Conservation (phyloP, 2,113 vertebrate genomes). For the Rhea pennata region DNA sequence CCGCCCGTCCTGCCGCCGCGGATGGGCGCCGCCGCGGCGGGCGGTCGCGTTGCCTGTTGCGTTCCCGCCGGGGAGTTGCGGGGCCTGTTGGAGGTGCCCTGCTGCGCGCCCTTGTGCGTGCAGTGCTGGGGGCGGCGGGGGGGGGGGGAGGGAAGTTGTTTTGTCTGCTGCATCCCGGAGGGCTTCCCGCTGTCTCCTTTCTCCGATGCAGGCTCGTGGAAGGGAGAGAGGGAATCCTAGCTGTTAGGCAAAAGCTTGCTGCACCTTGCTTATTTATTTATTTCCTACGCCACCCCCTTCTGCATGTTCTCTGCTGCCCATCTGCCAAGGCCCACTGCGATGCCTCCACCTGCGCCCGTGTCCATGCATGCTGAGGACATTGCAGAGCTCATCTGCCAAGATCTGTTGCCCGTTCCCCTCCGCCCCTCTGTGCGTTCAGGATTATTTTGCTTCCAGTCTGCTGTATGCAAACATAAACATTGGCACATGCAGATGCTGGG, state of each 20-base stretch:
- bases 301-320: not conserved
- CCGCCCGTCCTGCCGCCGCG: too few species aligned
- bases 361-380: not conserved
- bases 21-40: too few species aligned
- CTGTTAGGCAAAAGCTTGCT: not conserved
- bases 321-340: not conserved
- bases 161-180: not conserved
- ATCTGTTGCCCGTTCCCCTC: not conserved
- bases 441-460: not conserved
- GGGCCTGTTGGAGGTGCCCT: not conserved
- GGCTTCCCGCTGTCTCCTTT: conserved; percentile 21
- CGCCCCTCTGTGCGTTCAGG: not conserved
- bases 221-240: not conserved
- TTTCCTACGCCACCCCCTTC: not conserved
- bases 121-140: too few species aligned
- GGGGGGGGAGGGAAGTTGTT: not conserved
- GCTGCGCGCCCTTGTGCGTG: too few species aligned
- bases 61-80: not conserved
- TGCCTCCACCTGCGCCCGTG: not conserved
- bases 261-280: not conserved
- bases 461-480: not conserved
- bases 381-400: not conserved
- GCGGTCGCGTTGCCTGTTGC: too few species aligned
- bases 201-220: not conserved
- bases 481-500: not conserved